Conservation (phyloP, 2,113 vertebrate genomes). For the Sebastes fasciatus region DNA sequence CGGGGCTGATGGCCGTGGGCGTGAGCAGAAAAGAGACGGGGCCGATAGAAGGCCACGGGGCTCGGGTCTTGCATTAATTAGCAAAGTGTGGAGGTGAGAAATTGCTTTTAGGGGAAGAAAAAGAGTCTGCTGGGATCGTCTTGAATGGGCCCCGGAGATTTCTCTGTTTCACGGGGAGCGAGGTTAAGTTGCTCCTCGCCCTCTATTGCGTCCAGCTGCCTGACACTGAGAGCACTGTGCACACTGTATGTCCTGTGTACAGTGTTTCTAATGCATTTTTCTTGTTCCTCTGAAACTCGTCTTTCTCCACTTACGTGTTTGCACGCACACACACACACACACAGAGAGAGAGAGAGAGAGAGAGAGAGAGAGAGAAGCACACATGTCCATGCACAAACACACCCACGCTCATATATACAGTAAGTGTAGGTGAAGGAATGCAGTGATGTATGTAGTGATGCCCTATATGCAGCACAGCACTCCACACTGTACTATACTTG, state of each 20-base stretch:
- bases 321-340: conserved; percentile 1
- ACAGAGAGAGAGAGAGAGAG: not conserved
- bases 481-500: not conserved
- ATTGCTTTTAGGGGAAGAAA: conserved; percentile 28
- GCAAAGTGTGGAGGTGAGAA: conserved; percentile 20
- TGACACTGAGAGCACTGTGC: conserved; percentile 23
- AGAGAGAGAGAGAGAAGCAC: not conserved
- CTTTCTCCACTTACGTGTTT: not conserved
- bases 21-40: conserved; percentile 24
- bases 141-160: conserved; percentile 54
- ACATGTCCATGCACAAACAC: not conserved
- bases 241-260: conserved; percentile 14
- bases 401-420: not conserved
- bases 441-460: not conserved
- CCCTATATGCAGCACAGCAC: not conserved
- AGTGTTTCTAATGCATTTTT: conserved; percentile 49
- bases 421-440: not conserved
- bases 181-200: conserved; percentile 49
- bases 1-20: conserved; percentile 42
- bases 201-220: conserved; percentile 19
- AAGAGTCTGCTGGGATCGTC: conserved; percentile 36
- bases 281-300: conserved; percentile 42
- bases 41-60: conserved; percentile 6
- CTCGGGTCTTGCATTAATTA: conserved; percentile 59
- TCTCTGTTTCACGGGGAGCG: conserved; percentile 49